These are phyloP conservation scores for Stichopus horrens DNA, from an alignment of 53 echinoderm and acorn worm genomes.

Conservation along the genomic window DNA sequence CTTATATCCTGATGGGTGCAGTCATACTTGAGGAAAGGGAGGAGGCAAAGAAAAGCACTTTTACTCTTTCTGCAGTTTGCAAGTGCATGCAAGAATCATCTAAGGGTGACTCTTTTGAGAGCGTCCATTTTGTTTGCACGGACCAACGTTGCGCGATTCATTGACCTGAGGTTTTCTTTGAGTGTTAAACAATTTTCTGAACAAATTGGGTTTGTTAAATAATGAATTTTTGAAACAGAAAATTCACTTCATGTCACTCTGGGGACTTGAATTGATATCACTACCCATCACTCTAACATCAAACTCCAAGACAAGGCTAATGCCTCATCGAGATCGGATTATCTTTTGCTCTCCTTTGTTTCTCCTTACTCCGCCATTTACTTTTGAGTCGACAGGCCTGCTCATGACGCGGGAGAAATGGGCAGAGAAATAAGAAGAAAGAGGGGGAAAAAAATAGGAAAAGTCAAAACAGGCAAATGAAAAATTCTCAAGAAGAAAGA, in stretches of 20 bases:
- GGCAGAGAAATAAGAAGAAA: neutral
- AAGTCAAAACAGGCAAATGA: neutral
- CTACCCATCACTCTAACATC: slow-evolving; percentile 34
- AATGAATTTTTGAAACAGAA: slow-evolving; percentile 51
- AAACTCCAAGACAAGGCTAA: slow-evolving; percentile 25
- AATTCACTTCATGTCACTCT: slow-evolving; percentile 45
- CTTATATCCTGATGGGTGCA: too few species aligned
- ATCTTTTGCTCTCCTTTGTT: slow-evolving; percentile 14
- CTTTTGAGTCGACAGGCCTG: slow-evolving; percentile 38
- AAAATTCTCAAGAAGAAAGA: neutral
- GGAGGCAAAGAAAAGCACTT: too few species aligned
- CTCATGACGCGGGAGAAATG: neutral
- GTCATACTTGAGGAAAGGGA: too few species aligned
- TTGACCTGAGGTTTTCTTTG: slow-evolving; percentile 25
- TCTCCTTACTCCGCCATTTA: neutral
- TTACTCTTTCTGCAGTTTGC: too few species aligned
- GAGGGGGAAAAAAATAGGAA: neutral
- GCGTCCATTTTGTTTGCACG: neutral
- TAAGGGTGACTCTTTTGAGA: neutral
- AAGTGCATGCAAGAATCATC: too few species aligned
- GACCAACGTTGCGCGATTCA: neutral
- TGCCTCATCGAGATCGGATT: slow-evolving; percentile 37
- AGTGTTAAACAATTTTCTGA: slow-evolving; percentile 51
- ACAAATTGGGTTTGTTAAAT: slow-evolving; percentile 48
- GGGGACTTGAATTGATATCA: slow-evolving; percentile 39